Percentiles rank a stretch among this genome's conserved stretches.
Evolutionary conservation across 2,113 vertebrate genomes (phyloP).

Genomic region (Gallinago paraguaiae): DNA sequence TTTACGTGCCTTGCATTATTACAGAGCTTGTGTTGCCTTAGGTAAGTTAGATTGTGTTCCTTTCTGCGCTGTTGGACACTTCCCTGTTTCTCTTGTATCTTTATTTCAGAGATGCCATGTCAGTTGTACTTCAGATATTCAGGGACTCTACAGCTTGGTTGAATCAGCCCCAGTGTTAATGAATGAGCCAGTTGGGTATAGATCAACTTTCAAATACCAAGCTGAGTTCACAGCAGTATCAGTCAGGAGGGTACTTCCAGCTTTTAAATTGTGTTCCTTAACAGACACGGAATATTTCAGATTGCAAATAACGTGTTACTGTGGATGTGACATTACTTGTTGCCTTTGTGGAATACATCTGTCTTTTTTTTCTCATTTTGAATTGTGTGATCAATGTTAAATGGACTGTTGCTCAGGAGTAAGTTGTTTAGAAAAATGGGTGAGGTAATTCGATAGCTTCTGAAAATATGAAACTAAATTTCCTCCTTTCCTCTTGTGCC

Average conservation of each 20-base stretch:
- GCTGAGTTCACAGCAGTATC: background rate
- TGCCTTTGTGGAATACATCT: background rate
- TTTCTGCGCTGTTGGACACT: background rate
- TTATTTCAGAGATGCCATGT: background rate
- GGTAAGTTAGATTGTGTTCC: background rate
- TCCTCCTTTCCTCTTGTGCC: background rate
- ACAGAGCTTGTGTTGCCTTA: background rate
- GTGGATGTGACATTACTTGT: accelerated
- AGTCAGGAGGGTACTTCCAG: background rate
- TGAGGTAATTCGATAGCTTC: background rate
- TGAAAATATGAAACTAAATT: constrained; percentile 42
- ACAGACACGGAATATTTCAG: background rate
- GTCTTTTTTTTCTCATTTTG: background rate
- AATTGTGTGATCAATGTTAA: background rate
- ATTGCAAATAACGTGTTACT: background rate
- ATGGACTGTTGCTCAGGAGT: background rate
- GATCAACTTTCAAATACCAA: background rate
- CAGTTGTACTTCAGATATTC: background rate
- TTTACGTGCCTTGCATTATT: background rate
- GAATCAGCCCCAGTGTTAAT: background rate
- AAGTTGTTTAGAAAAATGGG: background rate
- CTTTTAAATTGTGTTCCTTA: background rate
- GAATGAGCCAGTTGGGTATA: background rate
- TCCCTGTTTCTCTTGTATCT: background rate
- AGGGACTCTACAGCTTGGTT: background rate